Base-by-base conservation (phyloP, 2,888 invertebrate species). In the Sinhomidia bicolor region DNA sequence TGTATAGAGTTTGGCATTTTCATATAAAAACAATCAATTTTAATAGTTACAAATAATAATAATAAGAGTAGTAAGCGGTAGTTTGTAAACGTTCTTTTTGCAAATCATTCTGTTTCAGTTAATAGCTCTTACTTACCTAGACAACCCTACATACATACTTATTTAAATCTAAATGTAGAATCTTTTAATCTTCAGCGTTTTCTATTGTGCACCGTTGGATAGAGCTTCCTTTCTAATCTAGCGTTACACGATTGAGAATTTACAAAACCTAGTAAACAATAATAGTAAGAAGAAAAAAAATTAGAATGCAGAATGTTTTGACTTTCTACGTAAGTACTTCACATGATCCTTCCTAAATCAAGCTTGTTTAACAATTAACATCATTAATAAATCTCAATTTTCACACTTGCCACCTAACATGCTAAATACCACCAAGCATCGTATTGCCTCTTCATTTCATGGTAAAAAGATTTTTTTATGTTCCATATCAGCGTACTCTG, bases 1-100 rank as follows among this genome's bases (percentile, higher is more conserved):
- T 68, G 68, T 68, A 68, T 36, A 68, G 32, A 68, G 36, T 68
- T 68, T 68, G 68, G 68, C 68, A 68, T 68, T 68, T 68, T 68
- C 36, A 17, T 68, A 6, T 29, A 32, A 26, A 60, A 68, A 68
- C 29, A 68, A 68, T 68, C 23, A 68, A 32, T 36, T 68, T 32
- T 17, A 62, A 60, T 36, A 32, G 68, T 68, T 68, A 32, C 1
- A 23, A 26, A 29, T 62, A 62, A 29, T 62, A 62, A 62, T 29
- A 62, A 62, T 23, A 12, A 51, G 5, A 9, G 12, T 51, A 51
- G 51, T 60, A 60, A 60, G 26, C 23, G 17, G 12, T 4, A 20
- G 5, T 26, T 6, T 60, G 12, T 44, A 44, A n/a, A n/a, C n/a
- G 44, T 44, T 36, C 9, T 36, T 36, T 36, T 36, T 44, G 12